Evolutionary conservation across 2,888 invertebrate species (phyloP), one percentile per base, ranked within the genome.

Genomic region (Odontocerum albicorne): DNA sequence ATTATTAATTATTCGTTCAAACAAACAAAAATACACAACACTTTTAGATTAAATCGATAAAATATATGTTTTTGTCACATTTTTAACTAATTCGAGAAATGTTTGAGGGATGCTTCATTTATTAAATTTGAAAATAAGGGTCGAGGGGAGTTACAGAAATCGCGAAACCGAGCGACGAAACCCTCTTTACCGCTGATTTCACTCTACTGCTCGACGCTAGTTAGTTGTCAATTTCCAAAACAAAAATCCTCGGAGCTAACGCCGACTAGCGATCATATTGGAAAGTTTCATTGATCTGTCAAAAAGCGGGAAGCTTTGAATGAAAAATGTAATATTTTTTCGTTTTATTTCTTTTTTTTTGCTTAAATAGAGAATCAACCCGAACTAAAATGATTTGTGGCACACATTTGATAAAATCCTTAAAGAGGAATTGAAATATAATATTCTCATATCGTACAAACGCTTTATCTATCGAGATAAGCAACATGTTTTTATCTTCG

Each of bases 161-260:
- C 16, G 13, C 16, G 40, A 31, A 21, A 19, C 19, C 15, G 42
- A 49, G 42, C 35, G 21, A 42, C 42, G 8, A 1, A 12, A 42
- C 49, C 36, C 13, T 2, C 3, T 21, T 1, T 16, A 6, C 13
- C 8, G n/a, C n/a, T 8, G 16, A 16, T 32, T 33, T 32, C 42
- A 20, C 49, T 42, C 49, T 15, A 49, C 49, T 49, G 40, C 20
- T 20, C 35, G 21, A 13, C 16, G 20, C 4, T 16, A 12, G 12
- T 16, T 16, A 19, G 38, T 35, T 49, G 49, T 49, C 49, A 49
- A 38, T 49, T 49, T 49, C 33, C 49, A 49, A 49, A 49, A 49
- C 49, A 49, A 33, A 33, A n/a, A 39, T 38, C 49, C 13, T 20
- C 12, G 17, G 10, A 10, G 16, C 17, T 21, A 13, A 12, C 4